Evolutionary conservation across 2,797 vertebrate species (phyloP).

Genomic region (Liasis olivaceus): DNA sequence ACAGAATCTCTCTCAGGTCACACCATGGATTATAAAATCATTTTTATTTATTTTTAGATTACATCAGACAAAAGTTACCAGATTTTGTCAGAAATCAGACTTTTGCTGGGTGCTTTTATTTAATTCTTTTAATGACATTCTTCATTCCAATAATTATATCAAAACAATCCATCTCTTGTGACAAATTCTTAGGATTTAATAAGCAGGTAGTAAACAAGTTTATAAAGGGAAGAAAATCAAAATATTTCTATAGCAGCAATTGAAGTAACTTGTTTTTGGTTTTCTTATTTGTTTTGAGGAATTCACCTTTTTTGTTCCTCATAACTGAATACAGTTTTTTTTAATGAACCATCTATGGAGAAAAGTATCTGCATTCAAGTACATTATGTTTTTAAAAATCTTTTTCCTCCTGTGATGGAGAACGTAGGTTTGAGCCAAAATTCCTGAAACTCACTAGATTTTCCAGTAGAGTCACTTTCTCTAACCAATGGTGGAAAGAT

Average conservation of each 20-base stretch:
- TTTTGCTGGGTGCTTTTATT: neutral
- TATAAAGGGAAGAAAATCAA: neutral
- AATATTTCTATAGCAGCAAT: neutral
- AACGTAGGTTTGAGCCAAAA: neutral
- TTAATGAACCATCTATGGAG: neutral
- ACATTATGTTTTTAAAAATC: neutral
- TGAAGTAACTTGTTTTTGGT: neutral
- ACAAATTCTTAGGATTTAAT: neutral
- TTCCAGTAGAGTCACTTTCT: neutral
- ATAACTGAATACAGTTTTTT: neutral
- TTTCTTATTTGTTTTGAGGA: neutral
- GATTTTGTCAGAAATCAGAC: neutral
- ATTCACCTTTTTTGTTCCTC: neutral
- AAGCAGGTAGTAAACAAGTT: neutral
- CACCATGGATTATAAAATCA: constrained; percentile 22
- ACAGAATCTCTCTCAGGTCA: neutral
- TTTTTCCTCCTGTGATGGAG: neutral
- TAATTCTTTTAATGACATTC: neutral
- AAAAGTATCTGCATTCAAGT: neutral
- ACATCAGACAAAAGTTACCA: neutral
- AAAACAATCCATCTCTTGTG: neutral
- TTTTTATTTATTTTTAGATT: constrained; percentile 28
- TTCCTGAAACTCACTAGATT: neutral
- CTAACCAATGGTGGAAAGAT: neutral
- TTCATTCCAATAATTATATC: neutral